Percentiles rank a stretch among this genome's conserved stretches.
Evolutionary conservation across 2,888 invertebrate genomes (phyloP).

Genomic region (Catocala nupta): DNA sequence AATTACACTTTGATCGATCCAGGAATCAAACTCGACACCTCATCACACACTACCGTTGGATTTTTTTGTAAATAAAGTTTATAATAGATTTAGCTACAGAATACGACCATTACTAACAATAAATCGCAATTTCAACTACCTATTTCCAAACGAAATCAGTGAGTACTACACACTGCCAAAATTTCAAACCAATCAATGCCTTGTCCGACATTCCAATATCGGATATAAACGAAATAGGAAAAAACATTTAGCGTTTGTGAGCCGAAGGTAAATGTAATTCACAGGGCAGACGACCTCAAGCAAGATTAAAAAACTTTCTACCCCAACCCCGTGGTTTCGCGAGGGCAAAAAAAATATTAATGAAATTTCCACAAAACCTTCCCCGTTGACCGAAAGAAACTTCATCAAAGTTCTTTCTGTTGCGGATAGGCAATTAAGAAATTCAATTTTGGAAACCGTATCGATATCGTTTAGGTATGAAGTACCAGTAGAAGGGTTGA

Average conservation of each 20-base stretch:
- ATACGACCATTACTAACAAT: too few species aligned
- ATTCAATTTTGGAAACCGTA: slow-evolving; percentile 68
- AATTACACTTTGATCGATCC: too few species aligned
- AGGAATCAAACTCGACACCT: too few species aligned
- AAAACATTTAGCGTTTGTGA: slow-evolving; percentile 62
- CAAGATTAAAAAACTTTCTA: slow-evolving; percentile 82
- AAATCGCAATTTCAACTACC: not conserved
- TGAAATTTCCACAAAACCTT: slow-evolving; percentile 73
- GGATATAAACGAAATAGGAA: slow-evolving; percentile 48
- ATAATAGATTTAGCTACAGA: too few species aligned
- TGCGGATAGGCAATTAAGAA: slow-evolving; percentile 78
- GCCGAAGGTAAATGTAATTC: slow-evolving; percentile 70
- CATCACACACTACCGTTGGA: too few species aligned
- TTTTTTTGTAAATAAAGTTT: too few species aligned
- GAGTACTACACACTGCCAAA: slow-evolving; percentile 9
- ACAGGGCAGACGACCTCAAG: slow-evolving; percentile 62
- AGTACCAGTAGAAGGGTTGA: slow-evolving; percentile 41
- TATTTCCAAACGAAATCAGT: slow-evolving; percentile 5
- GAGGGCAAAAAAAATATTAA: slow-evolving; percentile 72
- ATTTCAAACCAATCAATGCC: slow-evolving; percentile 30
- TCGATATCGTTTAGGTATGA: slow-evolving; percentile 33
- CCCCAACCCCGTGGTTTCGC: slow-evolving; percentile 58
- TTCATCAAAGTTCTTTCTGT: slow-evolving; percentile 76
- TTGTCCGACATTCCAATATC: slow-evolving; percentile 33
- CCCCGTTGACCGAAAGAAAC: slow-evolving; percentile 74